Evolutionary conservation across 53 echinoderm and acorn worm species (phyloP).

Genomic region (Echinarachnius parma): DNA sequence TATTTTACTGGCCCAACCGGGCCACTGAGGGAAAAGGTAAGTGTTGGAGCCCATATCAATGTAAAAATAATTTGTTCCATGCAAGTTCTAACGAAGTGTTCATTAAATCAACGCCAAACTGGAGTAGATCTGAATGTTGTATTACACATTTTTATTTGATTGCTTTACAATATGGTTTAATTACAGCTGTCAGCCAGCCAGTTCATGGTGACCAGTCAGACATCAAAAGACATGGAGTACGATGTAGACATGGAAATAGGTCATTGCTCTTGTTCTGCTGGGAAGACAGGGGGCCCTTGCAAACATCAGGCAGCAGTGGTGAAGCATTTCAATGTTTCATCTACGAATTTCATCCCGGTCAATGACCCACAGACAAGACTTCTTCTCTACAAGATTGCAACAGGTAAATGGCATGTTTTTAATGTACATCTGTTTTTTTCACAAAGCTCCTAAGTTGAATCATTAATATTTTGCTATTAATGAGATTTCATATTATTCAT

Average conservation of each 20-base stretch:
- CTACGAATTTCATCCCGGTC: constrained; percentile 48
- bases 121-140: constrained; percentile 7
- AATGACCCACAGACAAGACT: constrained; percentile 33
- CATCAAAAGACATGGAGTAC: constrained; percentile 12
- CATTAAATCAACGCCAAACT: neutral
- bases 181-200: constrained; percentile 41
- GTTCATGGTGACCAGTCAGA: constrained; percentile 41
- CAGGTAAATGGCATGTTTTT: constrained; percentile 34
- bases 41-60: too few species aligned
- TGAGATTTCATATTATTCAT: too few species aligned
- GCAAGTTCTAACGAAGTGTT: neutral
- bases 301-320: constrained; percentile 59
- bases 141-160: constrained; percentile 3
- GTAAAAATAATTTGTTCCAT: too few species aligned
- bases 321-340: constrained; percentile 31
- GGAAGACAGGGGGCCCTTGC: constrained; percentile 55
- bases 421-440: too few species aligned
- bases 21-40: too few species aligned
- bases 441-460: too few species aligned
- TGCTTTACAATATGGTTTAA: constrained; percentile 10
- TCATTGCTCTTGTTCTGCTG: constrained; percentile 47
- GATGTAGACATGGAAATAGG: constrained; percentile 35
- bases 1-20: too few species aligned
- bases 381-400: constrained; percentile 39
- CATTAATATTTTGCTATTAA: too few species aligned